These are phyloP conservation scores for Stomorhina lunata DNA, from an alignment of 2,888 invertebrate species.

Conservation along the genomic window DNA sequence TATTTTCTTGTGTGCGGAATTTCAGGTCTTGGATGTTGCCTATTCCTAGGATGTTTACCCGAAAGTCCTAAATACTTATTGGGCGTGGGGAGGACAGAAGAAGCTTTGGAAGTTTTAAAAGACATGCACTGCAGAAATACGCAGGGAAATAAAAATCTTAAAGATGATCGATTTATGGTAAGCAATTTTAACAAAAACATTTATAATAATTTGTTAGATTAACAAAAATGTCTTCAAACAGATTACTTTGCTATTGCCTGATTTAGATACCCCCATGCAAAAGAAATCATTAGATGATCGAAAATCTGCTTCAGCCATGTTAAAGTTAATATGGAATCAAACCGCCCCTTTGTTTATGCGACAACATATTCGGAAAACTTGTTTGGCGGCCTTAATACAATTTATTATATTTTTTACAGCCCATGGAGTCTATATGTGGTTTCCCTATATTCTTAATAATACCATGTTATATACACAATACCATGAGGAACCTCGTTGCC, in stretches of 20 bases:
- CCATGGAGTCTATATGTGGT: slow-evolving; percentile 77
- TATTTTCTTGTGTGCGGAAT: slow-evolving; percentile 73
- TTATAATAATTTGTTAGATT: neutral
- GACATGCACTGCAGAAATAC: slow-evolving; percentile 71
- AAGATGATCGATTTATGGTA: slow-evolving; percentile 40
- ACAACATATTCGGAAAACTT: slow-evolving; percentile 71
- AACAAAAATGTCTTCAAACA: neutral
- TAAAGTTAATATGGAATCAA: slow-evolving; percentile 74
- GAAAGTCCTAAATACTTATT: slow-evolving; percentile 78
- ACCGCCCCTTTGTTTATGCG: slow-evolving; percentile 75
- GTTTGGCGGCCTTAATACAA: slow-evolving; percentile 73
- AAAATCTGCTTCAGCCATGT: slow-evolving; percentile 28
- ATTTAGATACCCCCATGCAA: slow-evolving; percentile 54
- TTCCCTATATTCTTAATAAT: slow-evolving; percentile 76
- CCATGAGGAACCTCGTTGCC: slow-evolving; percentile 67
- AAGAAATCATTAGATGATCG: neutral
- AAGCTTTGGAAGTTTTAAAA: slow-evolving; percentile 71
- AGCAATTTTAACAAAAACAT: neutral
- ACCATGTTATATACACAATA: slow-evolving; percentile 70
- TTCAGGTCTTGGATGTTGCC: slow-evolving; percentile 72
- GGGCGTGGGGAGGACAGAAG: slow-evolving; percentile 69
- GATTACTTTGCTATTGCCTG: slow-evolving; percentile 61
- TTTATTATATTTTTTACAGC: slow-evolving; percentile 75
- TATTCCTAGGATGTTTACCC: slow-evolving; percentile 72
- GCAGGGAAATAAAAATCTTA: slow-evolving; percentile 59